Evolutionary conservation across 2,113 vertebrate genomes (phyloP).

Genomic region (Clarias macrocephalus): DNA sequence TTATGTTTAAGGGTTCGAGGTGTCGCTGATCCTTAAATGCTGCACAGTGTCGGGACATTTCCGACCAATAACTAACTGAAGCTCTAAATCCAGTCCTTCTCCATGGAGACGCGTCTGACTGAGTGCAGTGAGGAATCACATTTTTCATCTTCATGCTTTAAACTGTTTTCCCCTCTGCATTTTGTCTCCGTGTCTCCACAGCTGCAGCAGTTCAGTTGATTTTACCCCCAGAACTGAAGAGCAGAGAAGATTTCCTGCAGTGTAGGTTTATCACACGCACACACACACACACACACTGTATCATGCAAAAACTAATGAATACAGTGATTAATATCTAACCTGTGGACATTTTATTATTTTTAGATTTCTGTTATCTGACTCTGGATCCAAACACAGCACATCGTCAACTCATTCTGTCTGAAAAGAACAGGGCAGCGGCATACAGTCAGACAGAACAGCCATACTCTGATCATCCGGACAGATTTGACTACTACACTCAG

Average conservation of each 20-base stretch:
- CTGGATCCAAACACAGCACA: not conserved
- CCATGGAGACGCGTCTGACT: no score
- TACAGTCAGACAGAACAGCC: not conserved
- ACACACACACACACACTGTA: not conserved
- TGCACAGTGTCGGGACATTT: no score
- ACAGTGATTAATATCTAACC: not conserved
- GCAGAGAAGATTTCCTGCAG: not conserved
- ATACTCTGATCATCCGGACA: not conserved
- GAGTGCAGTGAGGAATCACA: not conserved
- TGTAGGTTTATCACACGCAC: not conserved
- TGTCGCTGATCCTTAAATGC: no score
- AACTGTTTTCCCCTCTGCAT: not conserved
- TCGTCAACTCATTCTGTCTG: not conserved
- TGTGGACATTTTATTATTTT: not conserved
- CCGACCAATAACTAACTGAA: no score
- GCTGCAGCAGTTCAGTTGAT: constrained; percentile 1
- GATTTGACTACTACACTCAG: not conserved
- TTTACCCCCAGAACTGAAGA: not conserved
- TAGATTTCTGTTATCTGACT: not conserved
- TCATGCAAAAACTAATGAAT: not conserved
- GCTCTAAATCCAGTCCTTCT: no score
- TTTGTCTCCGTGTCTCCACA: not conserved
- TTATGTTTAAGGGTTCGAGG: no score
- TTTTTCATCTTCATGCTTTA: not conserved
- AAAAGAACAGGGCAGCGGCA: not conserved